Conservation (phyloP, 2,797 vertebrate genomes). For the Channa striata region DNA sequence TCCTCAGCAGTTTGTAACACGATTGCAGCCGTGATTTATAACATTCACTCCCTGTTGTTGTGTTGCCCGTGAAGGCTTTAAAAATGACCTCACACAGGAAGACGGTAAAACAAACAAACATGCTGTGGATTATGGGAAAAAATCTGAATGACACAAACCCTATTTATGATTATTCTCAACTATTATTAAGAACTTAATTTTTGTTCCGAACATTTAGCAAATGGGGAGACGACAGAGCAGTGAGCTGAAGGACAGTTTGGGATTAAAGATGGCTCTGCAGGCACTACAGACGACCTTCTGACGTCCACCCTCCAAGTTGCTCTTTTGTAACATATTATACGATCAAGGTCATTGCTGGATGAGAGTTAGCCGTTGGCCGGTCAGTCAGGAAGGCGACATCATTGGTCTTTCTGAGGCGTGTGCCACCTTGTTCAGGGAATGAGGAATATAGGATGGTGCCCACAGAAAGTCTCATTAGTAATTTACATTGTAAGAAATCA, state of each 20-base stretch:
- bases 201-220: slow-evolving; percentile 59
- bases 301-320: slow-evolving; percentile 31
- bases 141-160: not conserved
- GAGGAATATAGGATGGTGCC: slow-evolving; percentile 17
- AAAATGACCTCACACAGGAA: slow-evolving; percentile 41
- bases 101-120: slow-evolving; percentile 31
- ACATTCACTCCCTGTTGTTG: slow-evolving; percentile 21
- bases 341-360: slow-evolving; percentile 67
- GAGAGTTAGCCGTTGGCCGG: slow-evolving; percentile 32
- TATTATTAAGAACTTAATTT: no score
- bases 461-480: slow-evolving; percentile 19
- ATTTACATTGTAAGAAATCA: slow-evolving; percentile 26
- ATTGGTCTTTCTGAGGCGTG: slow-evolving; percentile 16
- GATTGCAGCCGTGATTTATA: slow-evolving; percentile 41
- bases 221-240: slow-evolving; percentile 26
- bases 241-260: slow-evolving; percentile 12
- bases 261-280: slow-evolving; percentile 57
- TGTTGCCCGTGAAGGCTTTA: slow-evolving; percentile 21
- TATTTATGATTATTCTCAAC: not conserved
- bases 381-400: slow-evolving; percentile 38
- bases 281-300: slow-evolving; percentile 35
- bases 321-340: slow-evolving; percentile 50
- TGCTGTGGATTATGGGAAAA: not conserved
- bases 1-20: slow-evolving; percentile 19
- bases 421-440: slow-evolving; percentile 16